Conservation (phyloP, 2,113 vertebrate genomes). For the Zosterops lateralis region DNA sequence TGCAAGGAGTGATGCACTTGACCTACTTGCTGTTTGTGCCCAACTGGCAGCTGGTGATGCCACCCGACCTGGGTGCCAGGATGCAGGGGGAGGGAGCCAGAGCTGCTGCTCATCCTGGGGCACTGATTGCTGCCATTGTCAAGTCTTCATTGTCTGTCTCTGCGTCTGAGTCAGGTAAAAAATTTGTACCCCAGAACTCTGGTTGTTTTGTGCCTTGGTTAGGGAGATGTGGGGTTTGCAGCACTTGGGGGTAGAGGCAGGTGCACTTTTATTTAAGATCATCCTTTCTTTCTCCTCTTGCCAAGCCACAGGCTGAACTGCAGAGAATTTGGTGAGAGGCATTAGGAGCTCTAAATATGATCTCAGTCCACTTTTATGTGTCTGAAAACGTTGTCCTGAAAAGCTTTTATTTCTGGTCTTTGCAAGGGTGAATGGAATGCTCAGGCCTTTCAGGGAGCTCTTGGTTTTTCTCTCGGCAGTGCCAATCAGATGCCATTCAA, state of each 20-base stretch:
- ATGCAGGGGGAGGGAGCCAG: background rate
- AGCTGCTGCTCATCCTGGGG: background rate
- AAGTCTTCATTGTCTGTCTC: background rate
- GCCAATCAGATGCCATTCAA: conserved; percentile 35
- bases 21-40: conserved; percentile 35
- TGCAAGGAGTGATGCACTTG: conserved; percentile 37
- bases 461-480: background rate
- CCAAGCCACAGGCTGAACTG: background rate
- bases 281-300: background rate
- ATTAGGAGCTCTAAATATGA: background rate
- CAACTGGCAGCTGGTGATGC: conserved; percentile 9
- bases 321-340: background rate
- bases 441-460: background rate
- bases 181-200: background rate
- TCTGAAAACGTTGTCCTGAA: background rate
- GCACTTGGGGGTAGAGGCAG: background rate
- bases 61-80: background rate
- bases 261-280: background rate
- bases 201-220: background rate
- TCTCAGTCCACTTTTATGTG: background rate
- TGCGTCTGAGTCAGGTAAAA: background rate
- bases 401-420: background rate
- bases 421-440: background rate
- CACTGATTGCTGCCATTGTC: background rate
- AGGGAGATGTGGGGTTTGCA: background rate